These are phyloP conservation scores for Arremon brunneinucha DNA, from an alignment of 2,797 vertebrate genomes.

Conservation along the genomic window DNA sequence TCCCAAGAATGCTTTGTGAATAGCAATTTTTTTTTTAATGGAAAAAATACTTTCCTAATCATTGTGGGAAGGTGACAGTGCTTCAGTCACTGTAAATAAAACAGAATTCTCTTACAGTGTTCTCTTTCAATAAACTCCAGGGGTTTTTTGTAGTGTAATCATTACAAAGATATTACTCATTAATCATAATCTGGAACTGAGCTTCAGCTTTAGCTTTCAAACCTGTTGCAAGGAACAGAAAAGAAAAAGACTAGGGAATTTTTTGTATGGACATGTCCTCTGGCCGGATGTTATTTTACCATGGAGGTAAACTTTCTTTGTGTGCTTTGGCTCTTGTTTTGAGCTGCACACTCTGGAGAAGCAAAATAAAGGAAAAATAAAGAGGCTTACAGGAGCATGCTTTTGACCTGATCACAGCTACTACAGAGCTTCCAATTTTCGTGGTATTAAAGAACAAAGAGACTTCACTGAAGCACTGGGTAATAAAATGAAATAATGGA, in stretches of 20 bases:
- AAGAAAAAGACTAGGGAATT: not conserved
- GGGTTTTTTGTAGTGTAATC: not conserved
- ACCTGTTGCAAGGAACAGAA: not conserved
- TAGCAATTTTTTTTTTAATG: not conserved
- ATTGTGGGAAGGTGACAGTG: not conserved
- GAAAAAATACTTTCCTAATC: not conserved
- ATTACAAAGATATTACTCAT: not conserved
- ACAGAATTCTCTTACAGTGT: not conserved
- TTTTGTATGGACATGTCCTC: not conserved
- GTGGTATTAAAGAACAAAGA: not conserved
- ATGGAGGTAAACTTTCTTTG: not conserved
- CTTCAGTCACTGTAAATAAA: not conserved
- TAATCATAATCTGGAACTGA: not conserved
- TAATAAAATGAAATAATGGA: slow-evolving; percentile 48
- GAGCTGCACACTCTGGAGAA: not conserved
- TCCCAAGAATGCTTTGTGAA: not conserved
- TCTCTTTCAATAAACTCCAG: not conserved
- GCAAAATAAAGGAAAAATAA: not conserved
- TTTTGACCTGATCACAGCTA: not conserved
- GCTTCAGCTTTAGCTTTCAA: not conserved
- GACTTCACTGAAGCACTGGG: not conserved
- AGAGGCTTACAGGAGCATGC: not conserved
- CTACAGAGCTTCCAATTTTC: not conserved
- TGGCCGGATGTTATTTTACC: not conserved
- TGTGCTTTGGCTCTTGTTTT: slow-evolving; percentile 7